Evolutionary conservation across 2,797 vertebrate species (phyloP), one percentile per base, ranked within the genome.

Genomic region (Centroberyx gerrardi): DNA sequence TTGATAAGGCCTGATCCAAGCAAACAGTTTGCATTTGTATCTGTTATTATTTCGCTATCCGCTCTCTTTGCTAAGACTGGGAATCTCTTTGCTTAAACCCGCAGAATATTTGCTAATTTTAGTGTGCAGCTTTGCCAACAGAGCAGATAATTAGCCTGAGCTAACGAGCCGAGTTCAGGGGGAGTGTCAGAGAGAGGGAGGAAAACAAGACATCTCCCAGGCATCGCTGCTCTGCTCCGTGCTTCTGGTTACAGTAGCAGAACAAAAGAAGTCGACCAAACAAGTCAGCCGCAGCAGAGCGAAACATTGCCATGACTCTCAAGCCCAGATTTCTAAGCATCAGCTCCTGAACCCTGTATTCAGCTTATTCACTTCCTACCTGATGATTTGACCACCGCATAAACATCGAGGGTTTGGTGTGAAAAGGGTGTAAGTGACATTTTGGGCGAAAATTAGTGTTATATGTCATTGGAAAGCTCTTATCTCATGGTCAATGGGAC

Each of bases 131-230:
- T 68, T 68, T 75, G 52, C 54, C 33, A 42, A 55, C 27, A 3
- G 52, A 71, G 65, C 15, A 28, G 53, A 66, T 89, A 65, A 84
- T 88, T 79, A 78, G 8, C 61, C 61, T 31, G 17, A 76, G 72
- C 68, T 70, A 72, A 87, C 44, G 36, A 76, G 80, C 70, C 53
- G 56, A 54, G 79, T 85, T 77, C 48, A 74, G 17, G 52, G 52
- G 62, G 42, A 64, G 54, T 62, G 75, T 68, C 68, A 42, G 27
- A 7, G 22, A 7, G 71, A 62, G 60, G 0, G 22, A 59, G 33
- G 15, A 14, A 67, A 76, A 53, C 51, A 18, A 71, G 63, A 58
- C 14, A 3, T 72, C 31, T 29, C 71, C 28, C 14, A 65, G 49
- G n/a, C 53, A 8, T 28, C 33, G n/a, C 15, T 49, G 76, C 17